Evolutionary conservation across 2,888 invertebrate genomes (phyloP), one percentile per base, ranked within the genome.

Genomic region (Eupithecia subfuscata): DNA sequence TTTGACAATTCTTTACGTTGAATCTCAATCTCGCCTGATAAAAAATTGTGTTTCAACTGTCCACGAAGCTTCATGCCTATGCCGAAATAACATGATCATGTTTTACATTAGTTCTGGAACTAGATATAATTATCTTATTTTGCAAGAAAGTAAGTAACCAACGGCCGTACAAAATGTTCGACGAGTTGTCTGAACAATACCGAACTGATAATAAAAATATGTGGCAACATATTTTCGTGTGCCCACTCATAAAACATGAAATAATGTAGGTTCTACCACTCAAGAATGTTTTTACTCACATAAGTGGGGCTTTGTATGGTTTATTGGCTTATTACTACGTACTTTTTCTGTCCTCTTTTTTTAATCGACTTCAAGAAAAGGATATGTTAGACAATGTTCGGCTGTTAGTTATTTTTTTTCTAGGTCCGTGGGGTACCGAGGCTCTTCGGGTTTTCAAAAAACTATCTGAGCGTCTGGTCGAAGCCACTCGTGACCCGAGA

Each of bases 211-310:
- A 69, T 70, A 74, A 65, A 74, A 77, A 75, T 77, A 70, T 70
- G 73, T 77, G 74, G 71, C 63, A 67, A 75, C 72, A 77, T 77
- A 70, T 75, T 76, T 69, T 71, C 65, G 48, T 72, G 22, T 77
- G n/a, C 18, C n/a, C 74, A 40, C 70, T 48, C 45, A 67, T 72
- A 74, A n/a, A 65, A 74, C 63, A 56, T 72, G 43, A 12, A 67
- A 37, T 40, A 67, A 37, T 22, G 16, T 67, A 4, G 25, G 12
- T 60, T 25, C 12, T 60, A 14, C 22, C 22, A 25, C 14, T 12
- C 14, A 60, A 14, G 25, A 60, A 60, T 60, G 60, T 60, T 60
- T 56, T 25, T 60, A 60, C 12, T 25, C 12, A 25, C 14, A 25
- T 60, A 25, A 60, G 22, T n/a, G n/a, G 60, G 25, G 12, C n/a